Base-by-base conservation (phyloP, 2,888 invertebrate genomes). In the Ennomos quercinarius region DNA sequence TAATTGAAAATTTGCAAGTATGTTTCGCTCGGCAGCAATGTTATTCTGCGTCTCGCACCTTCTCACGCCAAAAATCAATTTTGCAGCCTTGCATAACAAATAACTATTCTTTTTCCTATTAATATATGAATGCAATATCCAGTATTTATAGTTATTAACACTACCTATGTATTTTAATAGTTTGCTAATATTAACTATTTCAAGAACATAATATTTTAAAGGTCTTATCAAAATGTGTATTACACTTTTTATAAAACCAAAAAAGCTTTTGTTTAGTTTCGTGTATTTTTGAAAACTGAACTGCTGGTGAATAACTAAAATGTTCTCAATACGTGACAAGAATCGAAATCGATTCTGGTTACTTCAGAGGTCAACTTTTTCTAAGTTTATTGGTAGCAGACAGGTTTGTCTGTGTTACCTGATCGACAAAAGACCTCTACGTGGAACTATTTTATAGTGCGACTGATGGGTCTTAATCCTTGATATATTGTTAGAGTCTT, bases 271-370 rank as follows among this genome's bases (percentile, higher is more conserved):
- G 27, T 27, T 27, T 27, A 39, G 39, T 17, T 10, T 1, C 40
- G 27, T 34, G 1, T 38, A 11, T 6, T 17, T 13, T 38, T 57
- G 59, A 66, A 71, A 70, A 67, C 50, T 51, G 44, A 61, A 54
- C 58, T 45, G 53, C 56, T 53, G 63, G 56, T 56, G 17, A 17
- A 17, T 59, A 57, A 50, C 58, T 62, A 68, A 67, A 67, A 65
- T 67, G 73, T 69, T 66, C 74, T 59, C 63, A 76, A 74, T 81
- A 81, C 80, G 81, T 78, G 79, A 64, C 73, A 76, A 63, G 73
- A 27, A 27, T 27, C 6, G 27, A 27, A 27, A 72, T 68, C 63
- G 54, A 75, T 71, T 72, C 67, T 70, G 57, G 71, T 72, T 76
- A 73, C 77, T 66, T 58, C 38, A 41, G 47, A 64, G 67, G 67